Conservation (phyloP, 2,888 invertebrate species). For the Hypomecis punctinalis region DNA sequence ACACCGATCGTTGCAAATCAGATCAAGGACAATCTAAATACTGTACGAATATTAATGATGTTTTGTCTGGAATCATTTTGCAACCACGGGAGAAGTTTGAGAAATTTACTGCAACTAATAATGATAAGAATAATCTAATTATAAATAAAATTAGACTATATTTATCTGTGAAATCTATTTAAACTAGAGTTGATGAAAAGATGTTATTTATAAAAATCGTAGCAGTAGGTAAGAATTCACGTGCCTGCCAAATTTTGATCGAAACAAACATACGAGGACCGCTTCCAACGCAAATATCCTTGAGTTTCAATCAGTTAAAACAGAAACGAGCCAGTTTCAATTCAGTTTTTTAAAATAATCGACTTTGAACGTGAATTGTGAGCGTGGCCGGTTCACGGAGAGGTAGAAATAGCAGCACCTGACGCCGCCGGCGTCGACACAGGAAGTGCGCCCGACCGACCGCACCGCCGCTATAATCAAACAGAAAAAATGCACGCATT, state of each 20-base stretch:
- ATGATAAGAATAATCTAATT: neutral
- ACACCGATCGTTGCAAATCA: slow-evolving; percentile 59
- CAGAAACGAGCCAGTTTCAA: slow-evolving; percentile 49
- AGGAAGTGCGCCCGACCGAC: slow-evolving; percentile 72
- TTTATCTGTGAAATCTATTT: neutral
- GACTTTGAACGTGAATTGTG: slow-evolving; percentile 78
- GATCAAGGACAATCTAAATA: slow-evolving; percentile 53
- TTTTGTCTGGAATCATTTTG: neutral
- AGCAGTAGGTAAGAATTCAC: neutral
- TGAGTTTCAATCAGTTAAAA: slow-evolving; percentile 51
- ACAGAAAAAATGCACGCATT: slow-evolving; percentile 49
- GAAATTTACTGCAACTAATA: neutral
- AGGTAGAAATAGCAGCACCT: slow-evolving; percentile 77
- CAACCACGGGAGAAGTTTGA: neutral
- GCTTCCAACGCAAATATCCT: slow-evolving; percentile 47
- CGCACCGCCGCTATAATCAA: slow-evolving; percentile 54
- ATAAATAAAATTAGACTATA: too few species aligned
- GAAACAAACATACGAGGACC: slow-evolving; percentile 41
- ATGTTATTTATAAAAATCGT: neutral
- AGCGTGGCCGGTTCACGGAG: slow-evolving; percentile 67
- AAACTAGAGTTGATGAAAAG: neutral
- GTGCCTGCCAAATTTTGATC: slow-evolving; percentile 18
- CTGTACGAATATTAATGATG: slow-evolving; percentile 17
- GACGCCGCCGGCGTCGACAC: slow-evolving; percentile 58
- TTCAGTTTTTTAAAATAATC: slow-evolving; percentile 67